Evolutionary conservation across 2,888 invertebrate species (phyloP), one percentile per base, ranked within the genome.

Genomic region (Acanthosepion lycidas): DNA sequence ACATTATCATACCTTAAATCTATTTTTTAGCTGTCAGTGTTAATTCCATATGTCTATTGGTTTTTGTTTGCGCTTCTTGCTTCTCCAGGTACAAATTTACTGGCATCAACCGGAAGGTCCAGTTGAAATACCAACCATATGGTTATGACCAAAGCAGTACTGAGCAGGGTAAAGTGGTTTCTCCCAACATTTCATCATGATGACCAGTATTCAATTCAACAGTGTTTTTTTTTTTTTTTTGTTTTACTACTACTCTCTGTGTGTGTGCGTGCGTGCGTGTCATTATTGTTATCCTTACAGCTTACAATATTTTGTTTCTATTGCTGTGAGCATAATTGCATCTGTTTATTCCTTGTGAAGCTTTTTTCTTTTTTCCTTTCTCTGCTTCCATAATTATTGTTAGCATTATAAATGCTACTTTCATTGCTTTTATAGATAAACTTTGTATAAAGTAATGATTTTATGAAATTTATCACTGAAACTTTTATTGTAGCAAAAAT

Each of bases 51-150:
- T 92, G 49, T 92, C 92, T 92, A 48, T 92, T 51, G 92, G 91
- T 95, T 94, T 94, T 91, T 92, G 91, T 59, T 94, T 92, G 91
- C 91, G 48, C 93, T 91, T 95, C 94, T 93, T 94, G 26, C 59
- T 51, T 94, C 95, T 96, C 5, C 97, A 99, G 99, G 99, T 99
- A 99, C 97, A 99, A 99, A 98, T 99, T 99, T 98, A 99, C 99
- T 92, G 99, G 99, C 91, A 99, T 99, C 96, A 99, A 99, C 98
- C 98, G 99, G 95, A 99, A 99, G 98, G 99, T 99, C 95, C 99
- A 99, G 98, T 98, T 99, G 98, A 99, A 99, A 98, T 99, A 99
- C 98, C 99, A 99, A 97, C 99, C 99, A 1, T 98, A 98, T 96
- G 99, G 99, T 0, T 95, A 95, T 20, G 96, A 96, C 42, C 92